Base-by-base conservation (phyloP, 92 coral and sea anemone species). In the Zoanthus solanderi region DNA sequence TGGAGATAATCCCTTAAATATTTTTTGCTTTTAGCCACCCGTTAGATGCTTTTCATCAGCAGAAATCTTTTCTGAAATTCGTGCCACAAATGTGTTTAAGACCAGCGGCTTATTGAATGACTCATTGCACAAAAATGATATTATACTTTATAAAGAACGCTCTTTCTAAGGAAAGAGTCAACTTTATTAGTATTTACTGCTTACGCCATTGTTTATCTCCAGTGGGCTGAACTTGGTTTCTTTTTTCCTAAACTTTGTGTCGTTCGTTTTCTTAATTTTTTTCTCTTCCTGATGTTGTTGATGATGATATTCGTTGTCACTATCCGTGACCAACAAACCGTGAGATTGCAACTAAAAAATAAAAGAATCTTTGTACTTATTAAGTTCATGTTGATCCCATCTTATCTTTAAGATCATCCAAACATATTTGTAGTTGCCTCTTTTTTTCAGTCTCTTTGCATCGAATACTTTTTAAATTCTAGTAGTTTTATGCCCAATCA, bases 31-130 rank as follows among this genome's bases (percentile, higher is more conserved):
- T 0, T 37, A 37, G 42, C 4, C 2, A 37, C 1, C 4, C 42
- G 42, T 37, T 37, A 37, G 42, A 37, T 37, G 57, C 29, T 23
- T 4, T 2, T 2, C 69, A 57, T 30, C 6, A 8, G 47, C 7
- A 23, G 12, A 2, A 5, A 10, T 78, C 29, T 29, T 13, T 57
- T 78, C 10, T 29, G 17, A 46, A 30, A 5, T 37, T 67, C 50
- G 53, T 78, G 68, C 52, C 83, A 31, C 67, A 61, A 17, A 57
- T 78, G 83, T 30, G 1, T 37, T 37, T 78, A 29, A 31, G 32
- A 9, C 15, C 15, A 3, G 17, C 29, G 9, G 13, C 28, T 53
- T 18, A 57, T 56, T 78, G 71, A 37, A 16, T 60, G 31, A 78
- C 31, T 53, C 69, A 58, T 45, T 37, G 7, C 23, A 54, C 23